Evolutionary conservation across 2,113 vertebrate species (phyloP), one percentile per base, ranked within the genome.

Genomic region (Eleginops maclovinus): DNA sequence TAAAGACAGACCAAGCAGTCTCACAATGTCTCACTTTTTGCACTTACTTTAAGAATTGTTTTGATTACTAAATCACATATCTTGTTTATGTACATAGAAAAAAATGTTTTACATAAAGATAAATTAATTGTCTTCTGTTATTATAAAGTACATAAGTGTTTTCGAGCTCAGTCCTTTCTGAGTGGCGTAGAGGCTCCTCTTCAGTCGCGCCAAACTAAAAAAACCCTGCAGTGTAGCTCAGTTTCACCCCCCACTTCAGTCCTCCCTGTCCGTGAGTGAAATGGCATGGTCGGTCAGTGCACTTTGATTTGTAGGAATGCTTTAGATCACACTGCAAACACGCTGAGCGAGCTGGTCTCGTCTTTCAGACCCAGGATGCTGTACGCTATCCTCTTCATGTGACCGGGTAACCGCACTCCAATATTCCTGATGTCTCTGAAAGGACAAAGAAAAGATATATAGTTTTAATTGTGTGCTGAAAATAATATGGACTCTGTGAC

Each of bases 281-380:
- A 88, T 88, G 84, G 75, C 74, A 49, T 72, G 85, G 87, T 82
- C 75, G 36, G 80, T 93, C 90, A 83, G 88, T 93, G 87, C 89
- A 78, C 85, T 91, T 82, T 72, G 83, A 83, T 85, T 81, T 54
- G 40, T 22, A 88, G 83, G 87, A 88, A 88, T 85, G 89, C 85
- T 36, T 84, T 43, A 31, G 59, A 86, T 94, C 91, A 96, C 87
- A 95, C 94, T 19, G 94, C 82, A 59, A 95, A 97, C 61, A 95
- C 93, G 28, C 96, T 97, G 82, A 96, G 92, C 0, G 95, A 87
- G 66, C 92, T 95, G 12, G 91, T 94, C 77, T 97, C 96, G 55
- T 98, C 97, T 93, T 97, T 97, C 82, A 99, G 92, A 13, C 97
- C 96, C 89, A 99, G 88, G 83, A 99, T 96, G 93, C 98, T 99